phyloP scores from a whole-genome alignment of 2,888 invertebrate species.

The Orthosia gracilis region DNA sequence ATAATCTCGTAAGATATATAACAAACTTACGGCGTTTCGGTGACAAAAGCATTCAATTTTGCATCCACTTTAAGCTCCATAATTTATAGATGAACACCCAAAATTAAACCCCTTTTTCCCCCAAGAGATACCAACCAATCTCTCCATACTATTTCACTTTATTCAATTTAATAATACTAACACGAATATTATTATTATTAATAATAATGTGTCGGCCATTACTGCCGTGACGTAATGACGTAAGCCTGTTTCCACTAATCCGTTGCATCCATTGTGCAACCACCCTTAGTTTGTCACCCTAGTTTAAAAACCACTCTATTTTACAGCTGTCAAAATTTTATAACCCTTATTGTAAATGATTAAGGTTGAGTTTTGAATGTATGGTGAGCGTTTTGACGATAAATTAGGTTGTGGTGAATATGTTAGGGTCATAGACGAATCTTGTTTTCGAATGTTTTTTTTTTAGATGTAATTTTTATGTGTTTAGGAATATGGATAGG shows the following conservation, averaged over 20 bases:
- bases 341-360: constrained; percentile 39
- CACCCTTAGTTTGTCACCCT: constrained; percentile 81
- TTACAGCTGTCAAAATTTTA: constrained; percentile 32
- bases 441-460: constrained; percentile 60
- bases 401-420: constrained; percentile 28
- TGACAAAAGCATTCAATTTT: too few species aligned
- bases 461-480: constrained; percentile 54
- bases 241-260: constrained; percentile 86
- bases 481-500: constrained; percentile 19
- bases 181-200: constrained; percentile 74
- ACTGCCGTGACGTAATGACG: constrained; percentile 85
- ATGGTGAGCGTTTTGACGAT: constrained; percentile 8
- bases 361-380: constrained; percentile 69
- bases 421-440: constrained; percentile 70
- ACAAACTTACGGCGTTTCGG: too few species aligned
- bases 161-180: constrained; percentile 62
- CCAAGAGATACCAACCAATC: constrained; percentile 44
- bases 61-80: neutral
- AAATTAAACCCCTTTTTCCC: constrained; percentile 22
- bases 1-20: too few species aligned
- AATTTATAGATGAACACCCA: constrained; percentile 4
- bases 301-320: constrained; percentile 57
- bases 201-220: constrained; percentile 76
- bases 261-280: constrained; percentile 80
- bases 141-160: constrained; percentile 41